Base-by-base conservation (phyloP, 1,140 invertebrate species). In the Riptortus pedestris region DNA sequence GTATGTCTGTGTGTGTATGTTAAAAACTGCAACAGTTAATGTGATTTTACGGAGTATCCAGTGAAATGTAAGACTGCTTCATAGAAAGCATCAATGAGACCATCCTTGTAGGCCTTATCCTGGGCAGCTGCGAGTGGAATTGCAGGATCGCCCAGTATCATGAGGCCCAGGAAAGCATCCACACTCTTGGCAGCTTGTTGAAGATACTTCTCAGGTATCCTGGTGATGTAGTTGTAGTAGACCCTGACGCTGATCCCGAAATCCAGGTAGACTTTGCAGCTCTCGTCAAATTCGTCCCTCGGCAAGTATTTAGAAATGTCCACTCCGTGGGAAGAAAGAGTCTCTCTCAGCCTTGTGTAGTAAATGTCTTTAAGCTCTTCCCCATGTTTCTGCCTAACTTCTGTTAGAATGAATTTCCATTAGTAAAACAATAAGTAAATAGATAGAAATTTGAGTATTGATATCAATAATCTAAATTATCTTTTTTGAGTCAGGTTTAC, bases 151-250 rank as follows among this genome's bases (percentile, higher is more conserved):
- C 63, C 63, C 3, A 18, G 18, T 7, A 64, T 43, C 52, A 64
- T 58, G 1, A 64, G 52, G 24, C 29, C 51, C 7, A 64, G 31
- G 38, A 64, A 64, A 3, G 16, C 29, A 4, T 64, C 5, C 16
- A 24, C 51, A 18, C 16, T 18, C 7, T 20, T 24, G 0, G 18
- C 28, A 2, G 52, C 63, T 2, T 18, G 48, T 14, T 14, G 24
- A 11, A 64, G 63, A 27, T 64, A 64, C 28, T 33, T 16, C 7
- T 18, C 48, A 0, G 63, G 63, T 2, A 64, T 1, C 11, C 63
- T 2, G 51, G 63, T 64, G 31, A 64, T 33, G 52, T 58, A 58
- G 12, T 4, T 1, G 52, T 64, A 64, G 52, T 64, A 64, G 1
- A 64, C 51, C 4, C 55, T 7, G 0, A 28, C 26, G 3, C 26